Evolutionary conservation across 2,113 vertebrate species (phyloP).

Genomic region (Nannospalax galili): DNA sequence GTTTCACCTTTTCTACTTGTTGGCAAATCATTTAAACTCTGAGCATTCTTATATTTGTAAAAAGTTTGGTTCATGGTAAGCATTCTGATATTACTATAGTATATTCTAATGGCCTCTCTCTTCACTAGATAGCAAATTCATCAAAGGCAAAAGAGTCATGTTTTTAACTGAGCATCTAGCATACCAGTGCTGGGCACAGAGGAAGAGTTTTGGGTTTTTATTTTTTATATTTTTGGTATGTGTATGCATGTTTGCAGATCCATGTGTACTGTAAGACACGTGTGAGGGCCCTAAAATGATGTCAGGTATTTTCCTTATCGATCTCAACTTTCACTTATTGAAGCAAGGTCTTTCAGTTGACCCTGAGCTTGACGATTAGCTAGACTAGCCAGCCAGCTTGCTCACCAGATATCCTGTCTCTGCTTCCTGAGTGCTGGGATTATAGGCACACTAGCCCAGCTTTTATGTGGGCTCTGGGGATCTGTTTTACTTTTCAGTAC

Average conservation of each 20-base stretch:
- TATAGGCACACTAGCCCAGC: too few species aligned
- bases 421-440: not conserved
- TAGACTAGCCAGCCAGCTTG: too few species aligned
- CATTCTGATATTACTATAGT: not conserved
- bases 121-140: slow-evolving; percentile 5
- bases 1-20: not conserved
- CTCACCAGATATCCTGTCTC: not conserved
- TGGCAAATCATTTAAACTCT: slow-evolving; percentile 32
- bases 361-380: too few species aligned
- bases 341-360: not conserved
- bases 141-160: slow-evolving; percentile 7
- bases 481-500: too few species aligned
- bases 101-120: slow-evolving; percentile 27
- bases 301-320: not conserved
- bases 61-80: not conserved
- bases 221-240: too few species aligned
- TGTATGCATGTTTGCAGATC: not conserved
- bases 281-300: not conserved
- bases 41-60: too few species aligned
- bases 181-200: not conserved
- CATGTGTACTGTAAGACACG: not conserved
- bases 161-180: not conserved
- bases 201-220: not conserved
- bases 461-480: too few species aligned
- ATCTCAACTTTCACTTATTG: not conserved